These are phyloP conservation scores for Vulpes vulpes DNA, from an alignment of 2,113 vertebrate genomes.

Conservation along the genomic window DNA sequence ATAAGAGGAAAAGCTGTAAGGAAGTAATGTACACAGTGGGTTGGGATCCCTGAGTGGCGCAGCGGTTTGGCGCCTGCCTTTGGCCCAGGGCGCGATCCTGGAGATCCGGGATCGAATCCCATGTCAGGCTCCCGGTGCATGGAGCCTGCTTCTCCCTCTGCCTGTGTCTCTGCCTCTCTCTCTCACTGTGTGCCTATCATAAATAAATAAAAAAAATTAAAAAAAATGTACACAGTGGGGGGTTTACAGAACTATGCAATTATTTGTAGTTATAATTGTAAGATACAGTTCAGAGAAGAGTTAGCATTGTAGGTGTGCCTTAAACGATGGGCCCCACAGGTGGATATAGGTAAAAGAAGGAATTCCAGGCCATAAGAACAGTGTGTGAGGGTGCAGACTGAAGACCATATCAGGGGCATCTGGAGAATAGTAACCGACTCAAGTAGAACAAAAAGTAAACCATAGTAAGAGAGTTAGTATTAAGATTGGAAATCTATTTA, in stretches of 20 bases:
- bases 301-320: not conserved
- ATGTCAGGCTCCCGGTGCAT: too few relatives aligned
- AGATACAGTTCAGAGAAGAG: not conserved
- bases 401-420: not conserved
- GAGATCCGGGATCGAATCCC: too few relatives aligned
- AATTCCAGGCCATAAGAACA: not conserved
- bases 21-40: not conserved
- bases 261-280: not conserved
- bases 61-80: too few relatives aligned
- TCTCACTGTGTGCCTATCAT: too few relatives aligned
- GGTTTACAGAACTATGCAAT: not conserved
- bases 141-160: too few relatives aligned
- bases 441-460: not conserved
- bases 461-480: not conserved
- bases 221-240: not conserved
- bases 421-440: not conserved
- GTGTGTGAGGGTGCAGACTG: accelerated
- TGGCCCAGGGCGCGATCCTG: too few relatives aligned
- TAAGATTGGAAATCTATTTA: not conserved
- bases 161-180: too few relatives aligned
- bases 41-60: too few relatives aligned
- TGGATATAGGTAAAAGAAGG: not conserved
- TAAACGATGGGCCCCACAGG: not conserved
- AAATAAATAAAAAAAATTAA: too few relatives aligned
- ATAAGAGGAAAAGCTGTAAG: not conserved